Conservation (phyloP, 2,888 invertebrate species). For the Cloeon dipterum region DNA sequence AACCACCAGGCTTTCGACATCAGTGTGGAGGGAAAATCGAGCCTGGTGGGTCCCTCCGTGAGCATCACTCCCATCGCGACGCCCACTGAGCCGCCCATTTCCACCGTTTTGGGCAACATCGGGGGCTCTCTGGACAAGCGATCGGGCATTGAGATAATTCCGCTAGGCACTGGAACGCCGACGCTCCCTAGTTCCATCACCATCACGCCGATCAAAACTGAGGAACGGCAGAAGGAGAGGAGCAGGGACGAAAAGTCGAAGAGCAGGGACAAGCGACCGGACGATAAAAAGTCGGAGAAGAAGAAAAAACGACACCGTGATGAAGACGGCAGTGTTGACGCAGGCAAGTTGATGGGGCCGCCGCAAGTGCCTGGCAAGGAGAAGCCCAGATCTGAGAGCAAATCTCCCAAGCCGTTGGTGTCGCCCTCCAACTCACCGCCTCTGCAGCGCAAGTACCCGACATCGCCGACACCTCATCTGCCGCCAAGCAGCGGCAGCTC, state of each 20-base stretch:
- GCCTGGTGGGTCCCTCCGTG: conserved; percentile 31
- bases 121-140: conserved; percentile 43
- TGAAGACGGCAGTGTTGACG: conserved; percentile 28
- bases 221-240: conserved; percentile 11
- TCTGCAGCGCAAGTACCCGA: conserved; percentile 46
- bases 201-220: conserved; percentile 48
- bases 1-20: conserved; percentile 16
- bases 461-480: conserved; percentile 26
- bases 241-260: conserved; percentile 13
- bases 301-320: conserved; percentile 48
- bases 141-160: conserved; percentile 68
- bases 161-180: conserved; percentile 38
- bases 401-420: conserved; percentile 34
- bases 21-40: conserved; percentile 24
- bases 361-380: conserved; percentile 20
- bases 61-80: conserved; percentile 22
- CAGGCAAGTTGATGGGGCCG: conserved; percentile 34
- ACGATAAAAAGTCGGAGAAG: conserved; percentile 34
- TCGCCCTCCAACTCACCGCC: conserved; percentile 36
- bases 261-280: conserved; percentile 18
- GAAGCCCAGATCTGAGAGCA: no score
- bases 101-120: conserved; percentile 31
- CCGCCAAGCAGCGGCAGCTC: no score
- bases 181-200: conserved; percentile 59
- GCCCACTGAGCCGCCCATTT: conserved; percentile 21